Percentiles rank a stretch among this genome's conserved stretches.
Evolutionary conservation across 2,113 vertebrate species (phyloP).

Genomic region (Bufo bufo): DNA sequence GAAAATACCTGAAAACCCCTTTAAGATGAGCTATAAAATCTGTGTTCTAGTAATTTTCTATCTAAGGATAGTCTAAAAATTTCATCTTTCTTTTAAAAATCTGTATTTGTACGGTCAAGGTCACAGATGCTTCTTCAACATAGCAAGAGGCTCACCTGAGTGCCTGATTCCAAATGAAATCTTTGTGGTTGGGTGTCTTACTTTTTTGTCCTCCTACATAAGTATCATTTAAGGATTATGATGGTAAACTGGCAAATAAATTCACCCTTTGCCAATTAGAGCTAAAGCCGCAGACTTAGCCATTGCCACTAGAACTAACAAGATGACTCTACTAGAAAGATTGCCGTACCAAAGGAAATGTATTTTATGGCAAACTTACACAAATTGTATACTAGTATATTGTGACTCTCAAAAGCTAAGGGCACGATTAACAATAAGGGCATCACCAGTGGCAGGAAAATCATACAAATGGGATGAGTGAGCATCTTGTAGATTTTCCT

Average conservation of each 20-base stretch:
- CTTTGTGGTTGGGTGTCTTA: not conserved
- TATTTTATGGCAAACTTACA: not conserved
- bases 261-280: not conserved
- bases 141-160: not conserved
- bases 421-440: conserved; percentile 33
- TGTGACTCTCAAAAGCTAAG: conserved; percentile 25
- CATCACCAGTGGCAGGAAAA: conserved; percentile 11
- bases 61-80: not conserved
- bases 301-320: not conserved
- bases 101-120: not conserved
- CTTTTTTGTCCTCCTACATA: not conserved
- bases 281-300: not conserved
- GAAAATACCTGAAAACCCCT: no score
- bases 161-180: not conserved
- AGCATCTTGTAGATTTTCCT: conserved; percentile 37
- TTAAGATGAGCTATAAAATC: no score
- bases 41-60: no score
- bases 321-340: not conserved
- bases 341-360: not conserved
- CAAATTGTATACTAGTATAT: not conserved
- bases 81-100: not conserved
- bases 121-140: not conserved
- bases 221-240: not conserved
- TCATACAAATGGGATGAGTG: conserved; percentile 6
- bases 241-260: not conserved